phyloP scores from a whole-genome alignment of 2,113 vertebrate species.

The Rhynchopsitta pachyrhyncha region DNA sequence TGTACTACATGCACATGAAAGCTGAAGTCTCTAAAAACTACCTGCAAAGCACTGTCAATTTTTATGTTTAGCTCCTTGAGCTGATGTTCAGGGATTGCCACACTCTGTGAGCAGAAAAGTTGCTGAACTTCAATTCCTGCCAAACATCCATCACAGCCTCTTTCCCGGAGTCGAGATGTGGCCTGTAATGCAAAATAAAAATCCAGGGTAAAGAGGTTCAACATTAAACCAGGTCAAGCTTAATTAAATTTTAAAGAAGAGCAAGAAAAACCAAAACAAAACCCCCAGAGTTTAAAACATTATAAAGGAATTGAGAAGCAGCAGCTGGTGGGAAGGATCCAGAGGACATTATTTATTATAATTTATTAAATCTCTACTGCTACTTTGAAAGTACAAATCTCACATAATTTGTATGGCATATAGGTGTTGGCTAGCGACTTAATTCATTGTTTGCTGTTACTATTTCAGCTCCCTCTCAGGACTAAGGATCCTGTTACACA shows the following conservation, averaged over 20 bases:
- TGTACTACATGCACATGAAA: background rate
- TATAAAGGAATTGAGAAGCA: background rate
- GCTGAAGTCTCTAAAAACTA: conserved; percentile 38
- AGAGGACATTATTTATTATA: background rate
- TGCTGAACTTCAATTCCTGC: conserved; percentile 97
- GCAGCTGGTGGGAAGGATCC: background rate
- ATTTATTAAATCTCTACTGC: background rate
- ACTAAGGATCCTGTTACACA: background rate
- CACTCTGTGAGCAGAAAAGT: conserved; percentile 95
- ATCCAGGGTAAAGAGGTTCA: conserved; percentile 8
- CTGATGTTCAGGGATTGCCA: conserved; percentile 94
- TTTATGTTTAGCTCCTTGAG: conserved; percentile 95
- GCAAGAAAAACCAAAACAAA: background rate
- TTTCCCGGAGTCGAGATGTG: conserved; percentile 88
- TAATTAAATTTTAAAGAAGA: background rate
- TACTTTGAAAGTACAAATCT: background rate
- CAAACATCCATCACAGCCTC: conserved; percentile 90
- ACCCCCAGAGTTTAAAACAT: background rate
- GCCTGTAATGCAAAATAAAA: conserved; percentile 77
- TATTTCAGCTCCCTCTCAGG: background rate
- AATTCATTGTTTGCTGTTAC: background rate
- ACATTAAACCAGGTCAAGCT: conserved; percentile 25
- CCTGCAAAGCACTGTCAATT: conserved; percentile 96
- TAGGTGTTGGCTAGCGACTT: background rate
- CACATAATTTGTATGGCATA: fast-evolving